Evolutionary conservation across 2,797 vertebrate genomes (phyloP).

Genomic region (Cichlasoma orientale): DNA sequence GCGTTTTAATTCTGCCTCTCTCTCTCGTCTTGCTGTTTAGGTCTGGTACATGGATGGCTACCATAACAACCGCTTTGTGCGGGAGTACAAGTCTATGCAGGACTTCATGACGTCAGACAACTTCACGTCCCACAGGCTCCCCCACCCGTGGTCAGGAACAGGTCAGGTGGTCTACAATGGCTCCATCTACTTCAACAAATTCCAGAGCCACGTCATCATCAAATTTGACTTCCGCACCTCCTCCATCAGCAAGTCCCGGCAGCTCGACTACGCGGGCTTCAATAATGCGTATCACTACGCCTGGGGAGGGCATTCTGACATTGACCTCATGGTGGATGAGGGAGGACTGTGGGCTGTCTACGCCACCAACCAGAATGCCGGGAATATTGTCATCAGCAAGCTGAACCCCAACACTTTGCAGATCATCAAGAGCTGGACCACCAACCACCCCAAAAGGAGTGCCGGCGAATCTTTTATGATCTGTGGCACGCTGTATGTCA

Average conservation of each 20-base stretch:
- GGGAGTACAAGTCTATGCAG: slow-evolving; percentile 93
- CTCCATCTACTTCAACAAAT: slow-evolving; percentile 98
- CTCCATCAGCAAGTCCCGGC: slow-evolving; percentile 92
- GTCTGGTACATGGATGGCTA: slow-evolving; percentile 99
- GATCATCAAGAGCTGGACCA: slow-evolving; percentile 93
- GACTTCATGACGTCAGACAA: slow-evolving; percentile 97
- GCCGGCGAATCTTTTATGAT: slow-evolving; percentile 98
- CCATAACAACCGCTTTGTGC: slow-evolving; percentile 97
- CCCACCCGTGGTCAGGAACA: slow-evolving; percentile 96
- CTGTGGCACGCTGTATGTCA: slow-evolving; percentile 96
- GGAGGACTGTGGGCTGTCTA: slow-evolving; percentile 96
- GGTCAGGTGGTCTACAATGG: slow-evolving; percentile 99
- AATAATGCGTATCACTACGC: slow-evolving; percentile 98
- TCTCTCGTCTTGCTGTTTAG: slow-evolving; percentile 65
- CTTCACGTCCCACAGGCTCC: slow-evolving; percentile 97
- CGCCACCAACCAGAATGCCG: slow-evolving; percentile 97
- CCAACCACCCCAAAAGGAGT: slow-evolving; percentile 95
- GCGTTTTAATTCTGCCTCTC: neutral
- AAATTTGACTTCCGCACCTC: slow-evolving; percentile 95
- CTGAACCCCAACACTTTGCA: slow-evolving; percentile 93
- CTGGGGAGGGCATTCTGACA: slow-evolving; percentile 98
- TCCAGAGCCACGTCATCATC: slow-evolving; percentile 98
- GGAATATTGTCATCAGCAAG: slow-evolving; percentile 97
- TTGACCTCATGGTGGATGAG: slow-evolving; percentile 98
- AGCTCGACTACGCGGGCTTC: slow-evolving; percentile 94